Conservation (phyloP, 1,140 invertebrate genomes). For the Formica exsecta region DNA sequence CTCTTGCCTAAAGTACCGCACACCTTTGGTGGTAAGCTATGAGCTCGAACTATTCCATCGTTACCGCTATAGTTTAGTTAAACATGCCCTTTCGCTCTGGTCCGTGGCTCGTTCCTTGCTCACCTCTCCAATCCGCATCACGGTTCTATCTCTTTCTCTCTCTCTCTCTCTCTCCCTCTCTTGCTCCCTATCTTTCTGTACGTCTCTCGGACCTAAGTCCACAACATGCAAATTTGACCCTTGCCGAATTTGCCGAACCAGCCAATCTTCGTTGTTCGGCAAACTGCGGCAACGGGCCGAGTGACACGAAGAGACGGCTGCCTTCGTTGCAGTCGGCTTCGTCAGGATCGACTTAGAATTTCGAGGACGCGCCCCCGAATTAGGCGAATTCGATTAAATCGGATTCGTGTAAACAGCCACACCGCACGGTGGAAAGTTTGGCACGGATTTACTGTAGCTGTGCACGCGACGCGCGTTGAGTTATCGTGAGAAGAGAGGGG, state of each 20-base stretch:
- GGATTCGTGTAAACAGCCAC: constrained; percentile 75
- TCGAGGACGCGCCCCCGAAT: constrained; percentile 67
- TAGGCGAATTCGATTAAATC: constrained; percentile 77
- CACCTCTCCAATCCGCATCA: background rate
- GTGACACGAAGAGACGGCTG: constrained; percentile 54
- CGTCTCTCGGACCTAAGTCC: constrained; percentile 77
- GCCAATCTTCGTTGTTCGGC: constrained; percentile 79
- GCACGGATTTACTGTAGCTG: constrained; percentile 45
- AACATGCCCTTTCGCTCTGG: constrained; percentile 62
- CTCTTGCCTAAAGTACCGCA: constrained; percentile 48
- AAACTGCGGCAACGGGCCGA: constrained; percentile 70
- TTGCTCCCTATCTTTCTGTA: constrained; percentile 4
- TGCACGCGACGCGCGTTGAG: constrained; percentile 55
- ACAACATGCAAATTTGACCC: constrained; percentile 80
- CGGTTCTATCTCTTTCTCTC: background rate
- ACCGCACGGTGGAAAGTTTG: constrained; percentile 69
- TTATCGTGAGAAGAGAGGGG: background rate
- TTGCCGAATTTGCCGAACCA: constrained; percentile 75
- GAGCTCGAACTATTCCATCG: constrained; percentile 73
- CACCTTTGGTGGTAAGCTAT: constrained; percentile 71
- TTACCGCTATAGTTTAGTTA: constrained; percentile 75
- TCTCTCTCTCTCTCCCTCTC: background rate
- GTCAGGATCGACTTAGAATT: constrained; percentile 76
- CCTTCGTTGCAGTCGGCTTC: constrained; percentile 50
- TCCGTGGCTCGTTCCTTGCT: constrained; percentile 19